Evolutionary conservation across 2,888 invertebrate species (phyloP).

Genomic region (Boloria euphrosyne): DNA sequence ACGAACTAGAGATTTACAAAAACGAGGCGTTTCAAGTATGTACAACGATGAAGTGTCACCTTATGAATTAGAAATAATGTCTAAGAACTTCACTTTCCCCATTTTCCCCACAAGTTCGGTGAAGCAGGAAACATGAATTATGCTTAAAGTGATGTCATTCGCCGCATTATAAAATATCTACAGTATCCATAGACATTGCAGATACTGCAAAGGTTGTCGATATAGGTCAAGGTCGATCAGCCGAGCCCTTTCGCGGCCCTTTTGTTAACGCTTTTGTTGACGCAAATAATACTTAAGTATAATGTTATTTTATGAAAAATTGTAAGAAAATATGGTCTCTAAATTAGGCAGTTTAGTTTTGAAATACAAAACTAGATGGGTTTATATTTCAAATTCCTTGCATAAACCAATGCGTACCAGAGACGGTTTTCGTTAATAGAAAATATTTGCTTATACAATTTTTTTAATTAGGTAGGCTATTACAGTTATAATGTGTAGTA

Average conservation of each 20-base stretch:
- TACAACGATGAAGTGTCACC: too few relatives aligned
- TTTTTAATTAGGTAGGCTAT: background rate
- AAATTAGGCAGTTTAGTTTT: too few relatives aligned
- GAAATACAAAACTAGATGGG: too few relatives aligned
- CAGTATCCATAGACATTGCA: conserved; percentile 18
- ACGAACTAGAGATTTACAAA: too few relatives aligned
- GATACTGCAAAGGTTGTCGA: conserved; percentile 30
- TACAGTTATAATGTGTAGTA: too few relatives aligned
- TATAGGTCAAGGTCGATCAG: conserved; percentile 28
- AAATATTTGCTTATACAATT: background rate
- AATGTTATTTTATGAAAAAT: background rate
- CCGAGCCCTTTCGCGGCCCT: conserved; percentile 38
- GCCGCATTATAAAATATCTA: background rate
- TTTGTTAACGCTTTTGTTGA: conserved; percentile 15
- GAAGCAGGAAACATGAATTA: background rate
- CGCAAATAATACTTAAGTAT: background rate
- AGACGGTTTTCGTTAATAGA: conserved; percentile 2
- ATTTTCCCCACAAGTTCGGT: background rate
- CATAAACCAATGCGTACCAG: background rate
- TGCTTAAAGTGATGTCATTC: conserved; percentile 2
- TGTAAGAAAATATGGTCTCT: too few relatives aligned
- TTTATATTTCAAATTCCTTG: background rate
- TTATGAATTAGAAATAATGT: too few relatives aligned
- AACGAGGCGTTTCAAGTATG: too few relatives aligned
- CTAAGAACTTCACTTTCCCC: too few relatives aligned